These are phyloP conservation scores for Sphaerophoria taeniata DNA, from an alignment of 2,888 invertebrate species.

Conservation along the genomic window DNA sequence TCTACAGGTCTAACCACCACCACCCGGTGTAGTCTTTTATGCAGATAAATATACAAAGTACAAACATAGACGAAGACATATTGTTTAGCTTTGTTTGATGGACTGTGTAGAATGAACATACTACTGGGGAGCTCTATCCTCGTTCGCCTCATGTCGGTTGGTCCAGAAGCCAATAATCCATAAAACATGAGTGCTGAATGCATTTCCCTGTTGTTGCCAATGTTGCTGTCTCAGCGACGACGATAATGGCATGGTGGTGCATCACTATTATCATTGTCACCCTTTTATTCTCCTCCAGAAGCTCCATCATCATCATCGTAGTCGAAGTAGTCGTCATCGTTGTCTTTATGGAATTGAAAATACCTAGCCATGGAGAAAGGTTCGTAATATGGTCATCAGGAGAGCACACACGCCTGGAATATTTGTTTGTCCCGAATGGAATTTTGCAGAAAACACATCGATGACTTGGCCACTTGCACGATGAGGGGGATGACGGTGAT, in stretches of 20 bases:
- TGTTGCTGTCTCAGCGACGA: constrained; percentile 42
- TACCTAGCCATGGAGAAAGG: constrained; percentile 10
- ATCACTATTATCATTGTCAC: constrained; percentile 26
- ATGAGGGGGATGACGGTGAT: constrained; percentile 33
- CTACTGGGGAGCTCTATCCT: constrained; percentile 11
- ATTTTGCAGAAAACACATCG: constrained; percentile 66
- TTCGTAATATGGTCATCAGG: constrained; percentile 45
- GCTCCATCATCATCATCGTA: constrained; percentile 7
- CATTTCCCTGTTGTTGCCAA: constrained; percentile 62
- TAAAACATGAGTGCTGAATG: constrained; percentile 71
- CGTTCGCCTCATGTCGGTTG: no score
- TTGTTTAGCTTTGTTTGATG: constrained; percentile 56
- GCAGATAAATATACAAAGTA: background rate
- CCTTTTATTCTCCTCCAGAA: constrained; percentile 13
- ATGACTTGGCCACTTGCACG: constrained; percentile 70
- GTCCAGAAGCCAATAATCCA: constrained; percentile 67
- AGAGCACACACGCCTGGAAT: constrained; percentile 40
- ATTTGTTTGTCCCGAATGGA: constrained; percentile 66
- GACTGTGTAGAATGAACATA: constrained; percentile 49
- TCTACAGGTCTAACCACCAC: constrained; percentile 13
- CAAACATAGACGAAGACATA: constrained; percentile 12
- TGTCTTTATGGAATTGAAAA: constrained; percentile 44
- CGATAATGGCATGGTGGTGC: background rate
- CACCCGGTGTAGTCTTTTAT: background rate
- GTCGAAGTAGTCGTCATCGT: background rate